These are phyloP conservation scores for Echinops telfairi DNA, from an alignment of 2,113 vertebrate species.

Conservation along the genomic window DNA sequence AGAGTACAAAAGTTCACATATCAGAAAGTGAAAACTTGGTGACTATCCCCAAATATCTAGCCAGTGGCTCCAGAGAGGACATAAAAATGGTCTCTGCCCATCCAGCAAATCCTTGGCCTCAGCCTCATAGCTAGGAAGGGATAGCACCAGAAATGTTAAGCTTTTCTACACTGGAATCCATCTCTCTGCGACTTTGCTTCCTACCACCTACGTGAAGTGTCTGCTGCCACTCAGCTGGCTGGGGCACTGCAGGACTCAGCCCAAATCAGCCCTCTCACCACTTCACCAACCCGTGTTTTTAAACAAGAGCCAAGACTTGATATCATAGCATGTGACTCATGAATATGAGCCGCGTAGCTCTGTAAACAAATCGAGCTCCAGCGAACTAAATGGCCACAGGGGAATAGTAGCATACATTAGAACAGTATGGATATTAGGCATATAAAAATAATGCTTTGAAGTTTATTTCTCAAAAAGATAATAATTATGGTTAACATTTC, in stretches of 20 bases:
- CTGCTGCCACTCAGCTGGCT: background rate
- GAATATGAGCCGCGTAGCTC: background rate
- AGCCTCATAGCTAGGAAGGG: background rate
- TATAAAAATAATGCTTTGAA: background rate
- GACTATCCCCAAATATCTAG: background rate
- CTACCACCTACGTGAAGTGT: background rate
- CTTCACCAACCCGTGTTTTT: background rate
- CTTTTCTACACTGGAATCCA: slow-evolving; percentile 31
- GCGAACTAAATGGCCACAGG: slow-evolving; percentile 1
- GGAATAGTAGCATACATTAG: background rate
- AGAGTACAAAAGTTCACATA: background rate
- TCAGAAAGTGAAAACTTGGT: background rate
- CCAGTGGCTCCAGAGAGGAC: background rate
- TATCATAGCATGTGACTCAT: background rate
- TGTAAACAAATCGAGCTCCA: slow-evolving; percentile 18
- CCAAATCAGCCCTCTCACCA: background rate
- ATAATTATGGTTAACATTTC: background rate
- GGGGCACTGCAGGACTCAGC: background rate
- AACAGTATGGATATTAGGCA: background rate
- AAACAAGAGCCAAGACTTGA: background rate
- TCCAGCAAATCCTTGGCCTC: background rate
- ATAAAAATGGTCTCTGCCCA: background rate
- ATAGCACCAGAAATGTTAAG: background rate
- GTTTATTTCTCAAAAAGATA: background rate
- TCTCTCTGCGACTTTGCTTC: slow-evolving; percentile 25